phyloP scores from a whole-genome alignment of 2,797 vertebrate genomes.

The Cirrhinus molitorella region DNA sequence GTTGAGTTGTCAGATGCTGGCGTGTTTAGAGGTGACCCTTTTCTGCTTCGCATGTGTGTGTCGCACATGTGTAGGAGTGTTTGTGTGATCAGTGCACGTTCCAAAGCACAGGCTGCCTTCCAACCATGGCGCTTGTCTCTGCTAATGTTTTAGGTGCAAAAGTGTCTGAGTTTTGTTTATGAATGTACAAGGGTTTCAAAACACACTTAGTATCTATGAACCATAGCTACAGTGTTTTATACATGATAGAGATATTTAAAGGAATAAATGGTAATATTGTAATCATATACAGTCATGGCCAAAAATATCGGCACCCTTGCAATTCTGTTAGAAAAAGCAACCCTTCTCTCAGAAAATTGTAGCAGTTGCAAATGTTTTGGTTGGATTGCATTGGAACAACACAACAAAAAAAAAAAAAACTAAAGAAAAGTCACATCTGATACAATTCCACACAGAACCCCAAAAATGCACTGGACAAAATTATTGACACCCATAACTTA shows the following conservation, averaged over 20 bases:
- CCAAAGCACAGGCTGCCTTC: not conserved
- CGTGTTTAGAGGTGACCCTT: slow-evolving; percentile 31
- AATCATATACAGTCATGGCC: no score
- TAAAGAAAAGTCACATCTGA: no score
- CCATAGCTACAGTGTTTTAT: not conserved
- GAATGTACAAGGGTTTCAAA: not conserved
- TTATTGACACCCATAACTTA: no score
- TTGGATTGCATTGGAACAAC: no score
- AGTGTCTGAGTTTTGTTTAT: not conserved
- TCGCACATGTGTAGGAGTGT: slow-evolving; percentile 6
- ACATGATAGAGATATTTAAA: not conserved
- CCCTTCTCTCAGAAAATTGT: no score
- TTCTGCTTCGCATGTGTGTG: slow-evolving; percentile 1
- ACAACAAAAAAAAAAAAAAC: no score
- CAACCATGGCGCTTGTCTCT: not conserved
- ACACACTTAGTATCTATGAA: not conserved
- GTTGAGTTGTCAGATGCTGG: slow-evolving; percentile 39
- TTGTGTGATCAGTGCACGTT: not conserved
- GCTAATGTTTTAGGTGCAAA: not conserved
- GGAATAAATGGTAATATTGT: not conserved
- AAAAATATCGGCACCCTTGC: no score
- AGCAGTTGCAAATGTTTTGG: no score
- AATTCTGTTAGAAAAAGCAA: no score
- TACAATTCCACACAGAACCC: no score
- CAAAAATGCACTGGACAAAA: no score